Percentiles rank a stretch among this genome's conserved stretches.
Evolutionary conservation across 1,140 invertebrate species (phyloP).

Genomic region (Penaeus chinensis): DNA sequence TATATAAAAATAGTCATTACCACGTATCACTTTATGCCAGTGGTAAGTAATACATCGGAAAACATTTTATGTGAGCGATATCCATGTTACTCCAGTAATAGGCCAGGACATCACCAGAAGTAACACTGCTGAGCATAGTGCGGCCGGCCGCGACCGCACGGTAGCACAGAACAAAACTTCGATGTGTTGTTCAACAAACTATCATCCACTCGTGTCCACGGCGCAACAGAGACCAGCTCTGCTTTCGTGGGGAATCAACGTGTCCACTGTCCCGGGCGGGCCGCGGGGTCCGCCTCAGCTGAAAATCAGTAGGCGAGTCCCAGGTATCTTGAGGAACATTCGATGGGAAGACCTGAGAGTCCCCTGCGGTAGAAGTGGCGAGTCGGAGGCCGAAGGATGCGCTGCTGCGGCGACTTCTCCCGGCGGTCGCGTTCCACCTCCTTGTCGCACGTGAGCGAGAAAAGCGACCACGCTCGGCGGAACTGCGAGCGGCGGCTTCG

Average conservation of each 20-base stretch:
- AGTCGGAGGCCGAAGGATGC: constrained; percentile 43
- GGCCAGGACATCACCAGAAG: too few relatives aligned
- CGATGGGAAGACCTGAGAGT: constrained; percentile 49
- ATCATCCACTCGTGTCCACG: not conserved
- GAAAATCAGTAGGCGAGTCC: constrained; percentile 57
- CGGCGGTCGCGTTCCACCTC: constrained; percentile 44
- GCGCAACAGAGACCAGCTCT: constrained; percentile 13
- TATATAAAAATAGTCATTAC: not conserved
- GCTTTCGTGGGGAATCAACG: constrained; percentile 23
- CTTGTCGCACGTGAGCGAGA: constrained; percentile 54
- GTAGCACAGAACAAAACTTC: not conserved
- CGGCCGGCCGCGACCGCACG: not conserved
- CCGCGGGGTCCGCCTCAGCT: constrained; percentile 55
- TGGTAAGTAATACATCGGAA: not conserved
- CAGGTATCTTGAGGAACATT: constrained; percentile 53
- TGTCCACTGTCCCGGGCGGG: constrained; percentile 51
- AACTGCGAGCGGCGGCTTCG: constrained; percentile 49
- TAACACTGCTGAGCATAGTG: too few relatives aligned
- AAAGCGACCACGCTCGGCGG: constrained; percentile 51
- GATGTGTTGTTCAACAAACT: not conserved
- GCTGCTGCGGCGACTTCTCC: constrained; percentile 52
- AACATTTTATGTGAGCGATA: not conserved
- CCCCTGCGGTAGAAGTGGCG: constrained; percentile 54
- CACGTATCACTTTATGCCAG: not conserved
- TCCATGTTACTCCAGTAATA: not conserved